Base-by-base conservation (phyloP, 1,140 invertebrate species). In the Apis cerana region DNA sequence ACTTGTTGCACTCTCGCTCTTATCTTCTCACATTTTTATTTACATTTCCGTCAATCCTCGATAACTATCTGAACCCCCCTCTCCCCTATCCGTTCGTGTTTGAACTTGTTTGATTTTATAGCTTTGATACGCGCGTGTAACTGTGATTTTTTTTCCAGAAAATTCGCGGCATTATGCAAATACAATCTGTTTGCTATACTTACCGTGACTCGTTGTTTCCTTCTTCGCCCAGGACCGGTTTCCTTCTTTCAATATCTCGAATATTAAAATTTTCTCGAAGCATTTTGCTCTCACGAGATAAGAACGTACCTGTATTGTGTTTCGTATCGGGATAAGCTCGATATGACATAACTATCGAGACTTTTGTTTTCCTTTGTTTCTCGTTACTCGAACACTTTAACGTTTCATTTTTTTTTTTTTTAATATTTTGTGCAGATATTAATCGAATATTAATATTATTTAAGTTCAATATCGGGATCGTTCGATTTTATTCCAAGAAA, bases 131-230 rank as follows among this genome's bases (percentile, higher is more conserved):
- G 17, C 61, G 61, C 61, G 43, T 19, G 33, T 12, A 58, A 56
- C 43, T 43, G 58, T 15, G 67, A 59, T 33, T 43, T 43, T 43
- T 43, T 33, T 33, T 33, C 3, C 2, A 56, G 54, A 76, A 59
- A 81, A 23, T 81, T 81, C 48, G 61, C 33, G 27, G 59, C 54
- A 61, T 81, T 81, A 81, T 81, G 80, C 80, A 81, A 81, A 81
- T 75, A 59, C 62, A 65, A 52, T 76, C 80, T 81, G 67, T 75
- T 67, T 75, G 27, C 54, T n/a, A 52, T 52, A 67, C 62, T 81
- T n/a, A 58, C 23, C 19, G 48, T 67, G 80, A 75, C 61, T 79
- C 67, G 79, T 75, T 75, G 50, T 74, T 72, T 74, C 59, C 72
- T 48, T 65, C 19, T 72, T 13, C 69, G 21, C 2, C 19, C 21